Base-by-base conservation (phyloP, 1,140 invertebrate species). In the Platyura marginata region DNA sequence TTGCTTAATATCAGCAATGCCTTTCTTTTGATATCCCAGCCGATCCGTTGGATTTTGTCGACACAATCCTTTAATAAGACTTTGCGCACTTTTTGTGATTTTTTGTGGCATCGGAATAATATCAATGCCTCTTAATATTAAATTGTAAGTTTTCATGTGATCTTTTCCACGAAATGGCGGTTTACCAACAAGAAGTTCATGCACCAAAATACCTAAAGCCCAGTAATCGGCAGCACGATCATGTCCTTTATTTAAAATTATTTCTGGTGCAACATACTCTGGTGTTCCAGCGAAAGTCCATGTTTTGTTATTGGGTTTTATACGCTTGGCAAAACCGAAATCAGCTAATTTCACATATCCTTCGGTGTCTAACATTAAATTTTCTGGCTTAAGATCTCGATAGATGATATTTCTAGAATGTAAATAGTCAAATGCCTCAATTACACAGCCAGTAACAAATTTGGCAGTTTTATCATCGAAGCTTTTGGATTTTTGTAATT, bases 261-360 rank as follows among this genome's bases (percentile, higher is more conserved):
- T 83, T 71, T 97, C 92, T 0, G 92, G 91, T 3, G 91, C 86
- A 10, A 86, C 79, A 50, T 90, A 90, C 40, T 61, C 56, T 0
- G 87, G 87, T 2, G 88, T 98, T 2, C 94, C 94, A 51, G 93
- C 95, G 66, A 98, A 98, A 2, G 94, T 98, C 77, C 88, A 97
- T 0, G 94, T 95, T 63, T 93, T 93, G 34, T 75, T 68, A 45
- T 79, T 71, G 2, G 67, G 59, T 2, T 75, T 70, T 34, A 96
- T 68, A 48, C 79, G 74, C 65, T 97, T 97, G 8, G 92, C 90
- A 60, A 97, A 97, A n/a, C 93, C 93, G 67, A 97, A 97, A 65
- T 97, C 94, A 20, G 94, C 89, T 64, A 96, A 60, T 73, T 95
- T 95, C 19, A 94, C 74, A 54, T 93, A 95, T 43, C 92, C 92